Conservation (phyloP, 2,113 vertebrate genomes). For the Anseranas semipalmata region DNA sequence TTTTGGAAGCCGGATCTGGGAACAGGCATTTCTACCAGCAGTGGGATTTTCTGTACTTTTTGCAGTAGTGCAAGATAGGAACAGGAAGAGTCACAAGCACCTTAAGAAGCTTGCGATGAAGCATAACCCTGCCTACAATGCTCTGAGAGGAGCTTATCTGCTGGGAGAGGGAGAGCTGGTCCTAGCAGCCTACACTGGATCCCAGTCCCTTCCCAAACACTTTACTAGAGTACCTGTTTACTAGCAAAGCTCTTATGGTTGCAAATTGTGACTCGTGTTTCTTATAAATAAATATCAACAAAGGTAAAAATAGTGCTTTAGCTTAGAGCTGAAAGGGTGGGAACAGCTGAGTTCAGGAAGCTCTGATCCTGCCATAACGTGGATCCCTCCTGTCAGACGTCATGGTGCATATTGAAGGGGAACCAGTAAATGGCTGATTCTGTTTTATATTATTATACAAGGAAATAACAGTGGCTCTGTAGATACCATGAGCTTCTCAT, state of each 20-base stretch:
- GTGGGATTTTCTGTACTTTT: neutral
- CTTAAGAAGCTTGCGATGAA: neutral
- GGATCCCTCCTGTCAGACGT: neutral
- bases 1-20: neutral
- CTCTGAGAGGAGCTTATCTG: neutral
- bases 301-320: neutral
- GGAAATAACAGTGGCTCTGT: neutral
- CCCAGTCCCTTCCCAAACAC: neutral
- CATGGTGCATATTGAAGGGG: neutral
- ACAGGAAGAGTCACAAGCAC: neutral
- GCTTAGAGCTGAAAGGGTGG: neutral
- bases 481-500: neutral
- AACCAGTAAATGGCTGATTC: neutral
- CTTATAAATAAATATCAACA: neutral
- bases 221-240: neutral
- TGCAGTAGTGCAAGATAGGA: neutral
- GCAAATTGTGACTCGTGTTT: neutral
- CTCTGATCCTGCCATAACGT: neutral
- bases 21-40: fast-evolving
- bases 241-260: neutral
- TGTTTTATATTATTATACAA: neutral
- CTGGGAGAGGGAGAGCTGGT: neutral
- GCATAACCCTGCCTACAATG: neutral
- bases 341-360: neutral
- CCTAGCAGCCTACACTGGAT: neutral